Base-by-base conservation (phyloP, 2,888 invertebrate genomes). In the Eupithecia insigniata region DNA sequence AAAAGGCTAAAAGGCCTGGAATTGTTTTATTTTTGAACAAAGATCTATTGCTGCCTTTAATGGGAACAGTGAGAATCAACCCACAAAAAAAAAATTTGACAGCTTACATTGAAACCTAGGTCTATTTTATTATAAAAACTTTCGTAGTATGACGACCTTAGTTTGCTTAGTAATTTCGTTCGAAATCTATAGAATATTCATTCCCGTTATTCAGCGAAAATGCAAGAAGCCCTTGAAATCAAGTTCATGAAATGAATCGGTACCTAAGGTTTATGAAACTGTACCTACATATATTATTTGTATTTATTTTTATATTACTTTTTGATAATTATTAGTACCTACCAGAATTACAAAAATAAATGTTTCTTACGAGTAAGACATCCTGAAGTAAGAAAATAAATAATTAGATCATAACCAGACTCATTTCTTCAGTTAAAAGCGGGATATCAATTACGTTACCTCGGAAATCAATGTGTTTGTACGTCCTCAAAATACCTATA, bases 401-500 rank as follows among this genome's bases (percentile, higher is more conserved):
- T 30, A 30, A 30, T 60, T 18, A 8, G 22, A 55, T 55, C 55
- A 55, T 55, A 30, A 60, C 7, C 0, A 60, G 60, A 30, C 6
- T 30, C 22, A 7, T 5, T 60, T 60, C 8, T 30, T 30, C 18
- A 30, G 8, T 60, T 26, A 2, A 60, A 30, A 60, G 60, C 65
- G 51, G 66, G 67, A 66, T 67, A 70, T 73, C 70, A 73, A 65
- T 73, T 68, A 66, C 43, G 66, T 70, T 51, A 67, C 1, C 2
- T 16, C 30, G 7, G 14, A 28, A 14, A 28, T 58, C 12, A 58
- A 26, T 58, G 58, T 26, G 10, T 22, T 12, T 12, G n/a, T 51
- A 51, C 8, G 8, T 46, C 55, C 26, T 14, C 1, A 55, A n/a
- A 55, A 55, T 26, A 26, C 5, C n/a, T n/a, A n/a, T n/a, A n/a